These are phyloP conservation scores for Montipora sp. DNA, from an alignment of 64 coral and sea anemone species.

Conservation along the genomic window DNA sequence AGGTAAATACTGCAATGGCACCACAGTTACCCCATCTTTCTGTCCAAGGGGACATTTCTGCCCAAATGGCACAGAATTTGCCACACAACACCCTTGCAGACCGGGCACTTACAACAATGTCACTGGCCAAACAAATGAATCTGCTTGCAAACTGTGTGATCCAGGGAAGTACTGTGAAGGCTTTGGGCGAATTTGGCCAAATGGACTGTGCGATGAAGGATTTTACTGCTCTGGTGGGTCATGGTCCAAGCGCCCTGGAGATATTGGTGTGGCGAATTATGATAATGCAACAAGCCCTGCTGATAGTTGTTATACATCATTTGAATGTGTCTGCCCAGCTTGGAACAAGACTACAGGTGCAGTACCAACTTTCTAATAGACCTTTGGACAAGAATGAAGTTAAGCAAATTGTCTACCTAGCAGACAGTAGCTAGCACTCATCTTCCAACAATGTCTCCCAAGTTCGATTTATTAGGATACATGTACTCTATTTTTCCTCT, in stretches of 20 bases:
- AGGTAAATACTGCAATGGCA: slow-evolving; percentile 92
- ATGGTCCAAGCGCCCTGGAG: slow-evolving; percentile 81
- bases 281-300: slow-evolving; percentile 75
- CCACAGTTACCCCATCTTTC: slow-evolving; percentile 63
- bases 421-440: too few relatives aligned
- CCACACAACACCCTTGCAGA: slow-evolving; percentile 85
- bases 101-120: slow-evolving; percentile 94
- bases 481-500: too few relatives aligned
- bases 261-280: slow-evolving; percentile 80
- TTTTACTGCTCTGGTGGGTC: slow-evolving; percentile 96
- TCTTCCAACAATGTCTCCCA: too few relatives aligned
- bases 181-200: slow-evolving; percentile 60
- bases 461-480: too few relatives aligned
- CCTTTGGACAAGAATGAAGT: too few relatives aligned
- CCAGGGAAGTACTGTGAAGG: slow-evolving; percentile 93
- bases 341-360: slow-evolving; percentile 97
- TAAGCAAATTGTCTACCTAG: too few relatives aligned
- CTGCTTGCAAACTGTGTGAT: slow-evolving; percentile 79
- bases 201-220: slow-evolving; percentile 88
- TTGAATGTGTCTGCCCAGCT: slow-evolving; percentile 95
- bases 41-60: slow-evolving; percentile 92
- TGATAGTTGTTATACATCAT: slow-evolving; percentile 82
- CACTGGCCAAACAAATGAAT: slow-evolving; percentile 71
- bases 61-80: slow-evolving; percentile 79
- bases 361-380: not conserved